Evolutionary conservation across 1,140 invertebrate species (phyloP).

Genomic region (Temnothorax longispinosus): DNA sequence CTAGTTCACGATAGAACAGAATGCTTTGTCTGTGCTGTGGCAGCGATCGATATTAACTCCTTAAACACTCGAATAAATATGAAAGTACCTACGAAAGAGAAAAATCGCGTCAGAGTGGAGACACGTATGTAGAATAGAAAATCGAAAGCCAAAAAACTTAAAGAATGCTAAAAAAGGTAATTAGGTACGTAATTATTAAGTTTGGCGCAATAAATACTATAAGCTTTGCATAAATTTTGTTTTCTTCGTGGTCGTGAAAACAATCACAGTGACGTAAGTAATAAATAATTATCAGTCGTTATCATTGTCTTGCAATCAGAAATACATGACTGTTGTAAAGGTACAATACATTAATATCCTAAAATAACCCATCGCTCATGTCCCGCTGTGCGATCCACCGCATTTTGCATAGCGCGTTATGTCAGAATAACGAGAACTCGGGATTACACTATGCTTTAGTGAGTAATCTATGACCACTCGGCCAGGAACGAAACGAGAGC

Average conservation of each 20-base stretch:
- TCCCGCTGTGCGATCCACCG: neutral
- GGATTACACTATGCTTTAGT: slow-evolving; percentile 47
- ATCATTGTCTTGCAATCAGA: neutral
- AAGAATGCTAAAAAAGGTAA: neutral
- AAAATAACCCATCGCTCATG: slow-evolving; percentile 13
- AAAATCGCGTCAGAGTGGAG: neutral
- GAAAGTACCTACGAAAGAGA: neutral
- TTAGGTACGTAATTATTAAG: neutral
- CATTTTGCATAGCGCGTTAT: slow-evolving; percentile 2
- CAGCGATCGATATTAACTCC: slow-evolving; percentile 20
- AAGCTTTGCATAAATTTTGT: neutral
- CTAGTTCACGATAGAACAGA: slow-evolving; percentile 68
- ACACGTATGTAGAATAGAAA: neutral
- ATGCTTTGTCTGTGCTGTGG: neutral
- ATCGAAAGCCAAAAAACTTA: neutral
- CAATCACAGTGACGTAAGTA: neutral
- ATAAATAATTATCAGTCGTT: neutral
- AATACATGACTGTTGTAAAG: neutral
- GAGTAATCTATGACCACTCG: slow-evolving; percentile 59
- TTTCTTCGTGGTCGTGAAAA: neutral
- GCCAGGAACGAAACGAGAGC: slow-evolving; percentile 48
- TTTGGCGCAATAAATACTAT: neutral
- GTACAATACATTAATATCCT: slow-evolving; percentile 4
- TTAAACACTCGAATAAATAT: slow-evolving; percentile 40
- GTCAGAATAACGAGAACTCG: slow-evolving; percentile 27